Conservation (phyloP, 2,113 vertebrate genomes). For the Psammodynastes pulverulentus region DNA sequence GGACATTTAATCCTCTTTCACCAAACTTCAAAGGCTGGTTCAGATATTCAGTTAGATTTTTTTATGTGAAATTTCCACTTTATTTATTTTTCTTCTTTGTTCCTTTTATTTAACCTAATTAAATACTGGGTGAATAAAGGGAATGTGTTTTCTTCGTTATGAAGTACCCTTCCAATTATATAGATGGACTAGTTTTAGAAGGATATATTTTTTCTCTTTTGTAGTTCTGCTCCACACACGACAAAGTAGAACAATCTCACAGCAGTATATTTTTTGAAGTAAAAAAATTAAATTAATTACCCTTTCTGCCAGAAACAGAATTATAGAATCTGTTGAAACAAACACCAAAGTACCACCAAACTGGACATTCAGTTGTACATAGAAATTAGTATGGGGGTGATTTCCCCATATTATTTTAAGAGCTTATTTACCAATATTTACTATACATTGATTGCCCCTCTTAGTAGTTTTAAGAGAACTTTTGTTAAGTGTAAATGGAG, state of each 20-base stretch:
- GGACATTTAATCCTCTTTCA: conserved; percentile 52
- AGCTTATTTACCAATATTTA: background rate
- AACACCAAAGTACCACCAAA: no score
- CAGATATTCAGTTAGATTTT: conserved; percentile 17
- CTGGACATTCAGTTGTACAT: background rate
- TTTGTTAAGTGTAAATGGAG: background rate
- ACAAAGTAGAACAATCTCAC: background rate
- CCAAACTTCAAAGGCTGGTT: conserved; percentile 43
- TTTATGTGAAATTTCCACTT: conserved; percentile 21
- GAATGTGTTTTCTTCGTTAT: conserved; percentile 14
- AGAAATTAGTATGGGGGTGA: background rate
- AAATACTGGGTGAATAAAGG: conserved; percentile 29
- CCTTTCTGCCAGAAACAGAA: rapidly evolving
- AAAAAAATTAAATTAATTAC: background rate
- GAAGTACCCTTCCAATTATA: conserved; percentile 1
- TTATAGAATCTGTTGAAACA: background rate
- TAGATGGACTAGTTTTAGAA: conserved; percentile 12
- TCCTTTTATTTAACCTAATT: conserved; percentile 3
- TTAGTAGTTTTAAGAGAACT: background rate
- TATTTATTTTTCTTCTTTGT: background rate
- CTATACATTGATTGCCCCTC: background rate
- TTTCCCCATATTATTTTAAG: background rate
- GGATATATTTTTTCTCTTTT: background rate
- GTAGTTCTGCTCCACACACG: background rate
- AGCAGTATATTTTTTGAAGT: background rate